phyloP scores from a whole-genome alignment of 1,140 invertebrate genomes.

The Danaus plexippus region DNA sequence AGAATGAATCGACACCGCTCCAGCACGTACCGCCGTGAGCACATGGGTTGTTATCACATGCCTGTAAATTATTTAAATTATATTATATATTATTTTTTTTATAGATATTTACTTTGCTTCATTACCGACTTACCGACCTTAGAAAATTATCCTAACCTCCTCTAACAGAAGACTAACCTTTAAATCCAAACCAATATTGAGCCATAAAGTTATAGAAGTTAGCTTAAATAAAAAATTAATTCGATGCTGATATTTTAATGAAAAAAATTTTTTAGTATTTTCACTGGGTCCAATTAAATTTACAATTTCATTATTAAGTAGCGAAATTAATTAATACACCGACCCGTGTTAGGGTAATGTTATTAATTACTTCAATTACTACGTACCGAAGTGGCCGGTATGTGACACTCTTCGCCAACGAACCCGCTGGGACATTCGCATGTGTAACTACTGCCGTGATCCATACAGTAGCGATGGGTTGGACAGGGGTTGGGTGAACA shows the following conservation, averaged over 20 bases:
- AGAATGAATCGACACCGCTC: slow-evolving; percentile 82
- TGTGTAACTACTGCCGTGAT: slow-evolving; percentile 79
- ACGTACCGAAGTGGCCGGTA: slow-evolving; percentile 55
- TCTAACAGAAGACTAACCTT: too few relatives aligned
- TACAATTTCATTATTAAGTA: too few relatives aligned
- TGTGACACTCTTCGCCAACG: slow-evolving; percentile 76
- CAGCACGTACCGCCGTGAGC: slow-evolving; percentile 83
- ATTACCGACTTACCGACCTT: too few relatives aligned
- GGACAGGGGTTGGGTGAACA: slow-evolving; percentile 80
- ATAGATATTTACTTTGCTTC: too few relatives aligned
- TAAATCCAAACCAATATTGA: too few relatives aligned
- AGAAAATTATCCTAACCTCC: neutral
- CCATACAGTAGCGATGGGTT: slow-evolving; percentile 76
- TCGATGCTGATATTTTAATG: too few relatives aligned
- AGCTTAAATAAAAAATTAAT: too few relatives aligned
- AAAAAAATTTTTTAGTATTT: too few relatives aligned
- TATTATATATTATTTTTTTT: too few relatives aligned
- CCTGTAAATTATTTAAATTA: slow-evolving; percentile 59
- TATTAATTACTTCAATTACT: neutral
- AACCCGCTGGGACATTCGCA: slow-evolving; percentile 82
- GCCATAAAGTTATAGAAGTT: too few relatives aligned
- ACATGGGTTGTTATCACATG: slow-evolving; percentile 83
- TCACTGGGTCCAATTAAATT: too few relatives aligned
- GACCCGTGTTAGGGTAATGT: neutral
- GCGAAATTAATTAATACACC: too few relatives aligned